phyloP scores from a whole-genome alignment of 2,797 vertebrate species.

The Chromobotia macracanthus region DNA sequence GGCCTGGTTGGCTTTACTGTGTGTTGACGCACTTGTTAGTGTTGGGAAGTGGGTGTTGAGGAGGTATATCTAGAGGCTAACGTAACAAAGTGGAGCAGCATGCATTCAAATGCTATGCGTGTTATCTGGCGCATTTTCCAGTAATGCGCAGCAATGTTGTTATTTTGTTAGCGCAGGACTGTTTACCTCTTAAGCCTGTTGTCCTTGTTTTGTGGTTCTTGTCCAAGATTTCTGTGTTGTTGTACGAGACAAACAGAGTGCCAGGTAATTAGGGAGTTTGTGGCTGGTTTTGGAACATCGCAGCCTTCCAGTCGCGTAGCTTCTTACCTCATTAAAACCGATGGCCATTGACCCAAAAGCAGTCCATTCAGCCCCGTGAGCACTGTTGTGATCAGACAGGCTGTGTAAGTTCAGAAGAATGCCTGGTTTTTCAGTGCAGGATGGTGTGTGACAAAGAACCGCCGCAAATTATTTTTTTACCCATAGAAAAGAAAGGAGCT shows the following conservation, averaged over 20 bases:
- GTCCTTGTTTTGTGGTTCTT: neutral
- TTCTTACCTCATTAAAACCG: constrained; percentile 35
- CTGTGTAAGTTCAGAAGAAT: neutral
- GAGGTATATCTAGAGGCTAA: constrained; percentile 40
- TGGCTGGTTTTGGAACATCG: constrained; percentile 26
- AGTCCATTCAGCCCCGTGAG: constrained; percentile 31
- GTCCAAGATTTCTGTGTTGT: constrained; percentile 7
- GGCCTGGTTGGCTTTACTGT: constrained; percentile 39
- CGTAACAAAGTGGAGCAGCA: constrained; percentile 19
- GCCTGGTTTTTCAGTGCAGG: neutral
- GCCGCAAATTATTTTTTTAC: neutral
- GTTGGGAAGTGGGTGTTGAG: constrained; percentile 40
- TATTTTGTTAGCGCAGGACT: constrained; percentile 22
- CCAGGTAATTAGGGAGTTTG: constrained; percentile 20
- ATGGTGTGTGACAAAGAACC: neutral
- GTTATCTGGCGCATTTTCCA: neutral
- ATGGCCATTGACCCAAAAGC: constrained; percentile 39
- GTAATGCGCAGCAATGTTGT: constrained; percentile 1
- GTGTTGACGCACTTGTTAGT: constrained; percentile 57
- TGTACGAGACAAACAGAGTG: constrained; percentile 9
- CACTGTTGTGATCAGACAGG: constrained; percentile 6
- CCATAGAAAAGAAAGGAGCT: neutral
- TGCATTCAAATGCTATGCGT: neutral
- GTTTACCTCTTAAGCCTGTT: constrained; percentile 7
- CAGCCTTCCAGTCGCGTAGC: constrained; percentile 20